Conservation (phyloP, 2,113 vertebrate genomes). For the Diadophis punctatus region DNA sequence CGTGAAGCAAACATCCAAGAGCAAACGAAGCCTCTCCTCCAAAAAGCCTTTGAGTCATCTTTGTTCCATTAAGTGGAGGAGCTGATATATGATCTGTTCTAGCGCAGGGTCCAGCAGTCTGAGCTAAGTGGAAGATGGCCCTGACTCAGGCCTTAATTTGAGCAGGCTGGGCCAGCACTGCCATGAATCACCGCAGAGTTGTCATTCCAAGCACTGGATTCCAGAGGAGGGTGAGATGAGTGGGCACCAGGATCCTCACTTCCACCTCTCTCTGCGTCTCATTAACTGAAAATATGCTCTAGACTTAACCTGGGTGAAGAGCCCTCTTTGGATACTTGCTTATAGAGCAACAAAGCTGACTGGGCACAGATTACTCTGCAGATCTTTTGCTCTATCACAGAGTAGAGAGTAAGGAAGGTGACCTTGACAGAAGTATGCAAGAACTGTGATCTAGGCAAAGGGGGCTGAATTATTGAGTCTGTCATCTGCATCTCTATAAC, state of each 20-base stretch:
- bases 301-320: background rate
- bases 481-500: too few relatives aligned
- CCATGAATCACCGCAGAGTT: constrained; percentile 7
- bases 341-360: background rate
- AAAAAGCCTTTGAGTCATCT: background rate
- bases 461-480: too few relatives aligned
- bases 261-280: background rate
- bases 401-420: background rate
- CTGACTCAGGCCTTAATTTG: constrained; percentile 14
- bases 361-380: background rate
- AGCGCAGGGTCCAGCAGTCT: constrained; percentile 2
- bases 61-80: background rate
- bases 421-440: background rate
- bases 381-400: background rate
- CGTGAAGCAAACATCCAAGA: fast-evolving
- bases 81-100: constrained; percentile 3
- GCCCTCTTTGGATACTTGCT: background rate
- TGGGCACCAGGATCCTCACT: background rate
- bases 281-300: background rate
- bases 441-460: background rate
- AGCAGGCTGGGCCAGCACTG: background rate
- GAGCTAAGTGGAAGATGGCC: constrained; percentile 2
- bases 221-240: background rate
- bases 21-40: fast-evolving
- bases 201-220: background rate